A percentile compares a stretch with the other conserved stretches of the same genome.
Evolutionary conservation across 2,888 invertebrate genomes (phyloP).

Genomic region (Amphipoea lucens): DNA sequence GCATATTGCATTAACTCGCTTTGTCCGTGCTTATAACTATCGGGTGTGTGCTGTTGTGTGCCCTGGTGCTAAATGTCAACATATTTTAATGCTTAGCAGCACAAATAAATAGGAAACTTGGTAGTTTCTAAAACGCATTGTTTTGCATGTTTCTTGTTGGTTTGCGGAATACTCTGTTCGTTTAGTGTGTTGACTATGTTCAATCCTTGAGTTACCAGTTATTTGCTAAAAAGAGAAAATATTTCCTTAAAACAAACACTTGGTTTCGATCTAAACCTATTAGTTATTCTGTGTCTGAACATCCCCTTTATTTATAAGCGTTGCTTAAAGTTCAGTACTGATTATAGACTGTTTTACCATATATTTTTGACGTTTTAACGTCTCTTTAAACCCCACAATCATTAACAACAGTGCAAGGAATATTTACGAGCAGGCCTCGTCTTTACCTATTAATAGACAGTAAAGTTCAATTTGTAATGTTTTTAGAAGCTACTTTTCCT

Average conservation of each 20-base stretch:
- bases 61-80: constrained; percentile 58
- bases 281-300: background rate
- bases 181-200: background rate
- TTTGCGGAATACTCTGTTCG: background rate
- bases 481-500: constrained; percentile 12
- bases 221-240: background rate
- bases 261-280: background rate
- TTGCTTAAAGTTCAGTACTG: background rate
- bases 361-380: background rate
- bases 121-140: constrained; percentile 29
- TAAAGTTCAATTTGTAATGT: background rate
- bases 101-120: constrained; percentile 24
- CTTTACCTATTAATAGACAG: background rate
- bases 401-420: constrained; percentile 3
- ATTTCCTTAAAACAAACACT: background rate
- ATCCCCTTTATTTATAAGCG: background rate
- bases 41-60: constrained; percentile 38
- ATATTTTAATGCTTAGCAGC: constrained; percentile 41
- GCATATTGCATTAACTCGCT: constrained; percentile 64
- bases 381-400: background rate
- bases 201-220: background rate
- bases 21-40: constrained; percentile 59
- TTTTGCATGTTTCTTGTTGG: constrained; percentile 2
- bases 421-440: background rate
- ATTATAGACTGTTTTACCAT: background rate